Conservation (phyloP, 2,888 invertebrate genomes). For the Amphipyra berbera region DNA sequence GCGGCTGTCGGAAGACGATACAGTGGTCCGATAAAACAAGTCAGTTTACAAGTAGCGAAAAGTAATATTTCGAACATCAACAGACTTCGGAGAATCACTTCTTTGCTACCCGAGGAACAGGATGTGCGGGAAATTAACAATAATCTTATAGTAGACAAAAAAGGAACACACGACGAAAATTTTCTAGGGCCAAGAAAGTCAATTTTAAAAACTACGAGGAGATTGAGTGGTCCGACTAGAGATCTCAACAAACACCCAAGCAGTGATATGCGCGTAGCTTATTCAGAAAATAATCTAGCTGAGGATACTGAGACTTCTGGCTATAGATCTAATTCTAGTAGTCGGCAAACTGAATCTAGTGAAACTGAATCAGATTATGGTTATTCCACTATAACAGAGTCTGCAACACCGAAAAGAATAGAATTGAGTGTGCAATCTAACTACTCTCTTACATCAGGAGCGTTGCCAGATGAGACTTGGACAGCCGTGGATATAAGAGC, state of each 20-base stretch:
- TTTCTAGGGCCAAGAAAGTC: conserved; percentile 76
- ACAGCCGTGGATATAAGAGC: conserved; percentile 80
- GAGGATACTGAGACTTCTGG: conserved; percentile 89
- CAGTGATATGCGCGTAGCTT: conserved; percentile 46
- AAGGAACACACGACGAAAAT: conserved; percentile 56
- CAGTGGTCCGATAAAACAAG: conserved; percentile 75
- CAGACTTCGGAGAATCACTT: conserved; percentile 57
- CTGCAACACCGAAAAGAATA: conserved; percentile 90
- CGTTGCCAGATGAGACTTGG: conserved; percentile 88
- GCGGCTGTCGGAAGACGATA: conserved; percentile 67
- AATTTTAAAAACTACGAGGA: conserved; percentile 76
- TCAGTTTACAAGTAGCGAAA: conserved; percentile 69
- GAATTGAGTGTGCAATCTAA: conserved; percentile 79
- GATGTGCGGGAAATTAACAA: conserved; percentile 54
- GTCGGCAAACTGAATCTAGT: conserved; percentile 82
- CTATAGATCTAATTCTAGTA: conserved; percentile 87
- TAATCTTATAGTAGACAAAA: conserved; percentile 54
- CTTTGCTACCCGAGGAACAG: conserved; percentile 67
- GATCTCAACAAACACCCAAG: conserved; percentile 57
- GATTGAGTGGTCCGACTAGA: conserved; percentile 68
- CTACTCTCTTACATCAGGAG: conserved; percentile 80
- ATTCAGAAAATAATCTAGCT: conserved; percentile 66
- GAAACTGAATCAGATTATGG: conserved; percentile 91
- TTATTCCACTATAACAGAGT: conserved; percentile 91
- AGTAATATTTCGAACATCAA: conserved; percentile 72